Percentiles rank a stretch among this genome's conserved stretches.
These are phyloP conservation scores for Adineta ricciae DNA, from an alignment of 2,888 invertebrate species.

Conservation along the genomic window DNA sequence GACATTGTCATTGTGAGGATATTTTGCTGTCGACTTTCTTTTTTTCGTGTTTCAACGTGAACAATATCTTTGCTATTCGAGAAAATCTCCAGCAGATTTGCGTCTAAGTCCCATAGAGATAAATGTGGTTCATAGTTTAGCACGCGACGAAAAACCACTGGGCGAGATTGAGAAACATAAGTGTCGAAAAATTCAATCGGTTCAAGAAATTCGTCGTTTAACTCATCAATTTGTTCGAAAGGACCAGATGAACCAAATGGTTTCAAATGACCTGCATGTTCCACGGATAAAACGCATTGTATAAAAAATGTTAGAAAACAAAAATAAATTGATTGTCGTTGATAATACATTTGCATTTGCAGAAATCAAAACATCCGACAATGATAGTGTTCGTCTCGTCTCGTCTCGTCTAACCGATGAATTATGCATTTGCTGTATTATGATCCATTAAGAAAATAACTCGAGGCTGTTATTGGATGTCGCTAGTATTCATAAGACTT, in stretches of 20 bases:
- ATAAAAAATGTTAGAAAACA: background rate
- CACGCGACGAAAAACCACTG: slow-evolving; percentile 42
- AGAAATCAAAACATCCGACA: no score
- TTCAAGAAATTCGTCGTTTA: slow-evolving; percentile 38
- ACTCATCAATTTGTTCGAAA: slow-evolving; percentile 37
- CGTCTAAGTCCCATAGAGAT: slow-evolving; percentile 43
- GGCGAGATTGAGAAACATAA: slow-evolving; percentile 39
- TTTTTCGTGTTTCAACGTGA: slow-evolving; percentile 43
- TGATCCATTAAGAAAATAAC: background rate
- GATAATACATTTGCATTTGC: background rate
- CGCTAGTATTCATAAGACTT: background rate
- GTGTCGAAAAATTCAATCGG: slow-evolving; percentile 40
- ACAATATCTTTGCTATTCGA: slow-evolving; percentile 39
- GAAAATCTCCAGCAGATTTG: slow-evolving; percentile 17
- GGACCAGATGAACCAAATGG: slow-evolving; percentile 42
- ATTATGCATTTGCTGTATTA: background rate
- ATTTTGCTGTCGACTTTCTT: slow-evolving; percentile 42
- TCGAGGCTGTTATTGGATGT: background rate
- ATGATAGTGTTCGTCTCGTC: no score
- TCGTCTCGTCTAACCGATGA: background rate
- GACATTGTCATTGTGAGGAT: slow-evolving; percentile 39
- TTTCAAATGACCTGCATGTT: slow-evolving; percentile 39
- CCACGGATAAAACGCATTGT: background rate
- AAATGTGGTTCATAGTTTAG: slow-evolving; percentile 41
- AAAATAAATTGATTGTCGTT: background rate